A percentile compares a stretch with the other conserved stretches of the same genome.
These are phyloP conservation scores for Drosophila pruinosa DNA, from an alignment of 1,140 invertebrate genomes.

Conservation along the genomic window DNA sequence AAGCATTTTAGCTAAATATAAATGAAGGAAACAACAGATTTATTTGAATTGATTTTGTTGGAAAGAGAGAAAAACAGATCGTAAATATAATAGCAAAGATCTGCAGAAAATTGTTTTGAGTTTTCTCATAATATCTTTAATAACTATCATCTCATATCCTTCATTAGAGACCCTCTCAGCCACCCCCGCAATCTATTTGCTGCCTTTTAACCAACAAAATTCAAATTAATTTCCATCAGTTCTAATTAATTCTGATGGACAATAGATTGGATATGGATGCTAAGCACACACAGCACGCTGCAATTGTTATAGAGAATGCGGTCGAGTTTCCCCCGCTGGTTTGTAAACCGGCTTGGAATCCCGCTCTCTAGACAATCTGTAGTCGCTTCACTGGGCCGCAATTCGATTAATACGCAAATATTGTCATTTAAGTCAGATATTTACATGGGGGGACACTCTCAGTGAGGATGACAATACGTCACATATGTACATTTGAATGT, in stretches of 20 bases:
- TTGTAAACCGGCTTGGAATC: conserved; percentile 16
- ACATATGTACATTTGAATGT: background rate
- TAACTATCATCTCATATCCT: background rate
- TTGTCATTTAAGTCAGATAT: conserved; percentile 65
- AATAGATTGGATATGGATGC: background rate
- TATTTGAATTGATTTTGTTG: background rate
- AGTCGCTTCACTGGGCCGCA: conserved; percentile 33
- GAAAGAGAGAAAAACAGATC: background rate
- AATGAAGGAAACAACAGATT: background rate
- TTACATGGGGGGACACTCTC: conserved; percentile 36
- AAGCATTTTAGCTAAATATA: background rate
- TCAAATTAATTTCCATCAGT: background rate
- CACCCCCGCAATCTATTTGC: background rate
- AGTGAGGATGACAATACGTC: conserved; percentile 25
- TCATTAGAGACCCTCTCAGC: background rate
- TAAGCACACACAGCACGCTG: background rate
- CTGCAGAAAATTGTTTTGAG: background rate
- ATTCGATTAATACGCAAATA: conserved; percentile 75
- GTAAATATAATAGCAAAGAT: background rate
- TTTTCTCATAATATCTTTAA: background rate
- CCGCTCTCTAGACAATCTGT: background rate
- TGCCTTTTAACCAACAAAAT: background rate
- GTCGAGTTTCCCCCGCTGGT: background rate
- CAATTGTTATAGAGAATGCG: background rate
- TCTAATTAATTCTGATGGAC: conserved; percentile 3